Percentiles rank a stretch among this genome's conserved stretches.
phyloP scores from a whole-genome alignment of 2,113 vertebrate species.

The Gopherus evgoodei region DNA sequence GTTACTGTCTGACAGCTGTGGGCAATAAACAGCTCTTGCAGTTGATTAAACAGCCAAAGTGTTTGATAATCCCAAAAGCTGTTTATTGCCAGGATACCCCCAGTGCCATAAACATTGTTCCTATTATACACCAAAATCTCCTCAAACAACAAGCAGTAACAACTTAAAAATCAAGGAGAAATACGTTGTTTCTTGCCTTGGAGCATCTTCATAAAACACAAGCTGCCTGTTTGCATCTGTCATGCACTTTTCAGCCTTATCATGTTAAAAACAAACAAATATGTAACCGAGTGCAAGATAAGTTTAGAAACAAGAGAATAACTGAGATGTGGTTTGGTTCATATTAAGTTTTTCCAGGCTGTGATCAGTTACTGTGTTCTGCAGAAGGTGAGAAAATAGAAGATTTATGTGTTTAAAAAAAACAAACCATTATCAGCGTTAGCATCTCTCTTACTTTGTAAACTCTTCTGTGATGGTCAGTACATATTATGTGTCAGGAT shows the following conservation, averaged over 20 bases:
- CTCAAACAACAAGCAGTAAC: rapidly evolving
- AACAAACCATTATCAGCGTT: background rate
- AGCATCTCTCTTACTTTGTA: background rate
- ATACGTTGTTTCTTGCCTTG: rapidly evolving
- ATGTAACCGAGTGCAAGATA: background rate
- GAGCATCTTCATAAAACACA: rapidly evolving
- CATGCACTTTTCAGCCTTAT: background rate
- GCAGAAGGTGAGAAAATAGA: background rate
- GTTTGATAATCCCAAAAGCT: conserved; percentile 34
- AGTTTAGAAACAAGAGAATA: background rate
- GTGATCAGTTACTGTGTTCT: background rate
- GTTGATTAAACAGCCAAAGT: background rate
- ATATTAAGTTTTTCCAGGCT: background rate
- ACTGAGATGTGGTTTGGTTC: background rate
- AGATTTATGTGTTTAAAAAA: background rate
- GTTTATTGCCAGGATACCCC: conserved; percentile 27
- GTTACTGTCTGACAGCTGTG: background rate
- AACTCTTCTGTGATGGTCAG: background rate
- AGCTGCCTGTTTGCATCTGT: background rate
- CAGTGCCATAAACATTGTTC: background rate
- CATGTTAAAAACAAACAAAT: background rate
- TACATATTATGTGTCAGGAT: rapidly evolving
- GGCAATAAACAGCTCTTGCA: background rate
- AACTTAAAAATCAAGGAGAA: background rate
- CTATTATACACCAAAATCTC: background rate